Evolutionary conservation across 1,140 invertebrate genomes (phyloP).

Genomic region (Samia ricini): DNA sequence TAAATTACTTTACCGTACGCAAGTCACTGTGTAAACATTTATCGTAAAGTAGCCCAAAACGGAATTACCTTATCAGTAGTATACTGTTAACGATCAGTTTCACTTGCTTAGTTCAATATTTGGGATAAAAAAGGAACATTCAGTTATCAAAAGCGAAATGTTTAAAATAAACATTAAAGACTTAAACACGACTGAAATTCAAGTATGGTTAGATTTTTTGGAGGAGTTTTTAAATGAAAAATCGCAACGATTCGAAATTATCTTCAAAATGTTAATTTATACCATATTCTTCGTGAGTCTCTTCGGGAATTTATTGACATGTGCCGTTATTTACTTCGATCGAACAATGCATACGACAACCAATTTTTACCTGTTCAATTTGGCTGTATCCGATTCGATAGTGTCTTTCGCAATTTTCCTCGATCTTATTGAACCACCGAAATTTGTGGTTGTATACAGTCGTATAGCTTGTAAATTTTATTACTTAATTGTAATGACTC

Average conservation of each 20-base stretch:
- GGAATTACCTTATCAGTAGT: too few relatives aligned
- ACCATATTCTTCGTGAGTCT: constrained; percentile 87
- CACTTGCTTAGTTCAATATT: too few relatives aligned
- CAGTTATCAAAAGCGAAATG: too few relatives aligned
- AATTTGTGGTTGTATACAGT: too few relatives aligned
- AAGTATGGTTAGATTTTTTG: constrained; percentile 37
- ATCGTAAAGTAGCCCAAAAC: too few relatives aligned
- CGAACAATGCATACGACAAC: constrained; percentile 89
- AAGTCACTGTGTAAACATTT: too few relatives aligned
- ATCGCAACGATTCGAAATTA: constrained; percentile 24
- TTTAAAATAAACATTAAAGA: neutral
- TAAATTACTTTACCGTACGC: too few relatives aligned
- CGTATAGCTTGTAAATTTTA: too few relatives aligned
- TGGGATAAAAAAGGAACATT: too few relatives aligned
- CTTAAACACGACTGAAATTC: constrained; percentile 27
- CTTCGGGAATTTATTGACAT: constrained; percentile 90
- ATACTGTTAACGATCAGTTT: too few relatives aligned
- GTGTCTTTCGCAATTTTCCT: neutral
- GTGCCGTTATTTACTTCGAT: constrained; percentile 89
- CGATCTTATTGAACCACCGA: neutral
- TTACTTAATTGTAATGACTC: too few relatives aligned
- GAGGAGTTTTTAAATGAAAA: constrained; percentile 20
- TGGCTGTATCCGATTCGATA: constrained; percentile 83
- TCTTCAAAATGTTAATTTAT: constrained; percentile 26
- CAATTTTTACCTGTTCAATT: constrained; percentile 91